A percentile compares a stretch with the other conserved stretches of the same genome.
phyloP scores from a whole-genome alignment of 2,797 vertebrate genomes.

The Poeciliopsis paucimaculata region DNA sequence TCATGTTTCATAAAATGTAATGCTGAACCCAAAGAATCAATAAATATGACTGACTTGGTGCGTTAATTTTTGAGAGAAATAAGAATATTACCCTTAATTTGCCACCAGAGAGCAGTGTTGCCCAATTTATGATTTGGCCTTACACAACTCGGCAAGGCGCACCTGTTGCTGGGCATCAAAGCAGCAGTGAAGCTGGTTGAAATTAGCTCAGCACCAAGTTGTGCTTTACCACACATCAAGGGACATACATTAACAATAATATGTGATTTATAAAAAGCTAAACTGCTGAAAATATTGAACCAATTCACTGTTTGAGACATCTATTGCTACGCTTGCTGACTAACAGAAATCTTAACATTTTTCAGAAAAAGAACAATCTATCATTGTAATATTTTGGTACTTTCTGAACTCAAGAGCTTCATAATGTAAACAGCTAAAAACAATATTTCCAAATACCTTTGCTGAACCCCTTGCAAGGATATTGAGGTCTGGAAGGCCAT shows the following conservation, averaged over 20 bases:
- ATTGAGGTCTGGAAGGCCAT: constrained; percentile 48
- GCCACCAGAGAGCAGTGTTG: constrained; percentile 73
- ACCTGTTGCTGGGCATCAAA: constrained; percentile 58
- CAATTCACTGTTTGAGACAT: constrained; percentile 20
- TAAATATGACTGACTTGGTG: background rate
- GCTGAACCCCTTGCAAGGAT: constrained; percentile 27
- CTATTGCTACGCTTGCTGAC: background rate
- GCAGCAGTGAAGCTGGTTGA: background rate
- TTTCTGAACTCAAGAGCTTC: constrained; percentile 56
- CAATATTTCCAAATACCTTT: constrained; percentile 43
- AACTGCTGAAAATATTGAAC: background rate
- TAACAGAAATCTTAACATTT: constrained; percentile 54
- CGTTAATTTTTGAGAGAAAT: background rate
- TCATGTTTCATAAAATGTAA: background rate
- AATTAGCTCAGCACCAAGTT: constrained; percentile 13
- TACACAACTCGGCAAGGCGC: background rate
- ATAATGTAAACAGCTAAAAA: constrained; percentile 41
- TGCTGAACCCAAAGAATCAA: background rate
- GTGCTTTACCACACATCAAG: constrained; percentile 34
- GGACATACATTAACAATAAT: constrained; percentile 35
- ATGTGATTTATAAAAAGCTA: background rate
- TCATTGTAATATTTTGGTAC: constrained; percentile 61
- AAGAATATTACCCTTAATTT: background rate
- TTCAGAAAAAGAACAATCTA: constrained; percentile 51
- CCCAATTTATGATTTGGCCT: constrained; percentile 12